These are phyloP conservation scores for Hymenopus coronatus DNA, from an alignment of 2,888 invertebrate genomes.

Conservation along the genomic window DNA sequence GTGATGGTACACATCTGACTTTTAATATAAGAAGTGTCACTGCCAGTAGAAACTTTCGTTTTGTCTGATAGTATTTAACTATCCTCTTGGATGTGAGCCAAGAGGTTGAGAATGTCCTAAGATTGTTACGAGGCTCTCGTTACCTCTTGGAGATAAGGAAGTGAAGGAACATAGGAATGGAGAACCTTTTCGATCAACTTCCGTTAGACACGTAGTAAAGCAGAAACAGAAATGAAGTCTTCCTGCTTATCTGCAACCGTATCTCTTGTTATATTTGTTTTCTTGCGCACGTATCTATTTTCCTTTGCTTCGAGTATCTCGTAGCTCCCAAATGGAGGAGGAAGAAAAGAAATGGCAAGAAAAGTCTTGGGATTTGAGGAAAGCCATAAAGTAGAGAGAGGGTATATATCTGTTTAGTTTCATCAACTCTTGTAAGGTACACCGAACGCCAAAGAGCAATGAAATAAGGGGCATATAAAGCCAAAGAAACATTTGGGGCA, in stretches of 20 bases:
- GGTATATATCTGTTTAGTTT: not conserved
- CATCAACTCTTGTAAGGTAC: not conserved
- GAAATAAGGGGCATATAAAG: not conserved
- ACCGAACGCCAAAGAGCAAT: not conserved
- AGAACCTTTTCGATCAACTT: not conserved
- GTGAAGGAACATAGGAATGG: not conserved
- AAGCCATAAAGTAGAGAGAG: not conserved
- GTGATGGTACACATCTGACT: too few relatives aligned
- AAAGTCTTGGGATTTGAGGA: not conserved
- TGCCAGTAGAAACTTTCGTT: too few relatives aligned
- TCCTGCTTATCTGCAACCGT: not conserved
- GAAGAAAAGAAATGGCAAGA: not conserved
- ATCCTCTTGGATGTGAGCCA: too few relatives aligned
- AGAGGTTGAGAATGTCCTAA: not conserved
- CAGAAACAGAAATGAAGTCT: not conserved
- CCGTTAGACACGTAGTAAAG: not conserved
- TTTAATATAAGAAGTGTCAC: too few relatives aligned
- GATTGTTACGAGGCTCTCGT: not conserved
- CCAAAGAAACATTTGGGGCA: not conserved
- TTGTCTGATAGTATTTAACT: too few relatives aligned
- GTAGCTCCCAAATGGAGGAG: not conserved
- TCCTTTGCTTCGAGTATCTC: not conserved
- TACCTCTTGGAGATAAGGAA: not conserved
- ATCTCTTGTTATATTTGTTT: not conserved
- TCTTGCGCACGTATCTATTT: not conserved